A percentile compares a stretch with the other conserved stretches of the same genome.
These are phyloP conservation scores for Coelogynopora nodosa DNA, from an alignment of 2,888 invertebrate genomes.

Conservation along the genomic window DNA sequence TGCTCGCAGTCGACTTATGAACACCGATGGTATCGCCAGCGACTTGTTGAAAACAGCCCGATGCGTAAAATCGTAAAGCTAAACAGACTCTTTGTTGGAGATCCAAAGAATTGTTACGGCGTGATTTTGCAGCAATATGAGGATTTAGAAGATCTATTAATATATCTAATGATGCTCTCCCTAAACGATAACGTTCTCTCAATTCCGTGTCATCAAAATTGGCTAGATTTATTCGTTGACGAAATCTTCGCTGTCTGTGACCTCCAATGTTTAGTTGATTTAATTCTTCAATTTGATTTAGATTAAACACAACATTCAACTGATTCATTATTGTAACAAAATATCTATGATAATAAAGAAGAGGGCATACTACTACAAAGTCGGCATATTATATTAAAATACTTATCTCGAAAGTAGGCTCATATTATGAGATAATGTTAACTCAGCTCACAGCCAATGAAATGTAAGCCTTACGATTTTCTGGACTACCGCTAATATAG, in stretches of 20 bases:
- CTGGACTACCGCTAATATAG: neutral
- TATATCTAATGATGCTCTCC: constrained; percentile 13
- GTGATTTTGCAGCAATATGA: constrained; percentile 30
- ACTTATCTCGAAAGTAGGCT: neutral
- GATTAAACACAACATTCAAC: constrained; percentile 18
- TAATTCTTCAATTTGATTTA: constrained; percentile 17
- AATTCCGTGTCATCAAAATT: constrained; percentile 12
- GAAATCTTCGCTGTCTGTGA: constrained; percentile 3
- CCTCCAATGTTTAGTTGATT: neutral
- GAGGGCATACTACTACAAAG: neutral
- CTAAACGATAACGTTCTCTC: constrained; percentile 23
- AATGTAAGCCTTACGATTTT: neutral
- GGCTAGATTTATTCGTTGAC: constrained; percentile 19
- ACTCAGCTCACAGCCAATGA: neutral
- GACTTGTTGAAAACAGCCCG: constrained; percentile 12
- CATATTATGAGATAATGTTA: neutral
- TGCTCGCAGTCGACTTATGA: constrained; percentile 16
- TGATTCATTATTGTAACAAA: constrained; percentile 12
- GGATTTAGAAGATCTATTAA: neutral
- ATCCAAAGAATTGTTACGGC: constrained; percentile 16
- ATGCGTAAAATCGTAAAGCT: constrained; percentile 27
- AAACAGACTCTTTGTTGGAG: neutral
- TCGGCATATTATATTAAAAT: neutral
- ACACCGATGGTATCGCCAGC: constrained; percentile 22
- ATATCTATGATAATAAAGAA: neutral